Conservation (phyloP, 2,797 vertebrate genomes). For the Tolypeutes matacus region DNA sequence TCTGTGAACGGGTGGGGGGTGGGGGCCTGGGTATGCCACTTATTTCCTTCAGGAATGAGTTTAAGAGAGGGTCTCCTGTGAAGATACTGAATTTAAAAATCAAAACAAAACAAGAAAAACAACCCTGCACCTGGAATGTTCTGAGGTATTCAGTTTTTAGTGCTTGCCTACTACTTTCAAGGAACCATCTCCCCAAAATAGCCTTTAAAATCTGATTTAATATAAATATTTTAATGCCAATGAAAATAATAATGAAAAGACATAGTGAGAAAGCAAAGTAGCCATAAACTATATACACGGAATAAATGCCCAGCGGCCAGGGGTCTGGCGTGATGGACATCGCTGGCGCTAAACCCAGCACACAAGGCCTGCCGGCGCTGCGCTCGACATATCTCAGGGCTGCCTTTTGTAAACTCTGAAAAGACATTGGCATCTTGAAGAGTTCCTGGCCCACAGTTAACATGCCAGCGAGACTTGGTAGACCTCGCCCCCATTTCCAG, state of each 20-base stretch:
- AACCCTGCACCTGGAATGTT: neutral
- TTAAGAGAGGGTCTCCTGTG: neutral
- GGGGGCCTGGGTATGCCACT: neutral
- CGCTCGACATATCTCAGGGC: conserved; percentile 83
- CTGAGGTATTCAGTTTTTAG: neutral
- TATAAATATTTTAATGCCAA: conserved; percentile 88
- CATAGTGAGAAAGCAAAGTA: conserved; percentile 85
- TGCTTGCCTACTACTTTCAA: conserved; percentile 23
- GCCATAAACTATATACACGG: conserved; percentile 82
- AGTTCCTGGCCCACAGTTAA: conserved; percentile 85
- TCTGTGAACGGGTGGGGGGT: neutral
- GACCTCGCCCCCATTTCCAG: conserved; percentile 86
- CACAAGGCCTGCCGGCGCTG: conserved; percentile 74
- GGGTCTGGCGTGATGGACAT: conserved; percentile 76
- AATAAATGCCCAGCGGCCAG: conserved; percentile 79
- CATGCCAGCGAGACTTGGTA: conserved; percentile 85
- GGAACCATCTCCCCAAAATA: conserved; percentile 77
- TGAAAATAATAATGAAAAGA: conserved; percentile 87
- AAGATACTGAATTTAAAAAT: neutral
- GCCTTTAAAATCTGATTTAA: conserved; percentile 86
- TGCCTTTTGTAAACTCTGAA: conserved; percentile 86
- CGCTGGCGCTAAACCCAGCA: conserved; percentile 81
- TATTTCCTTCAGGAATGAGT: neutral
- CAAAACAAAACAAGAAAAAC: neutral
- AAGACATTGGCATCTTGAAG: conserved; percentile 84